Evolutionary conservation across 2,113 vertebrate genomes (phyloP), one percentile per base, ranked within the genome.

Genomic region (Orycteropus afer): DNA sequence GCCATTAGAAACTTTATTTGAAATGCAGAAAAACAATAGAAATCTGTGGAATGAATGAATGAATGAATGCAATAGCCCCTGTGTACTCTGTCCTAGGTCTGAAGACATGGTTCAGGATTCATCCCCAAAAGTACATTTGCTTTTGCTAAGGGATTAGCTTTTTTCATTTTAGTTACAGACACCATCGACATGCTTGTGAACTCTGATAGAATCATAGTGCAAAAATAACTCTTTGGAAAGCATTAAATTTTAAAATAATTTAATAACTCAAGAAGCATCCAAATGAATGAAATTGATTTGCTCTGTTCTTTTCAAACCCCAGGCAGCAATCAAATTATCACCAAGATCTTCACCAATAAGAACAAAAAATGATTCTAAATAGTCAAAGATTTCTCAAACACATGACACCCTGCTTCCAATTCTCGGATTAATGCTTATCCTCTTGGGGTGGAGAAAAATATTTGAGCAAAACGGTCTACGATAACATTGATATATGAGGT

Each of bases 211-310:
- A 90, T 86, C 73, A 57, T 1, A 78, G 29, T 7, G 51, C 42
- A 92, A 32, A 95, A 90, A 74, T 63, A 94, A 49, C 20, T 92
- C 83, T 87, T 91, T 20, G 27, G 47, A 79, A 29, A 85, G 71
- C 12, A 47, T 91, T 82, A 92, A 65, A 69, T 82, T 91, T 69
- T 45, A 76, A 90, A 94, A 85, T 81, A 90, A 74, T 91, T 94
- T 93, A 57, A 65, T 84, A 85, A 74, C 34, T 96, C 73, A 84
- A 95, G 71, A 61, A 89, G 59, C 42, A 93, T 81, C 53, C 18
- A 87, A 86, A 96, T 42, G 59, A 91, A 73, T 93, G 59, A 84
- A 97, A 86, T 67, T 92, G 74, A 83, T 93, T 93, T 80, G 29
- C 40, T 95, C n/a, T 57, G 32, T 89, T 94, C 25, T 94, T 91